Base-by-base conservation (phyloP, 2,797 vertebrate species). In the Peromyscus eremicus region DNA sequence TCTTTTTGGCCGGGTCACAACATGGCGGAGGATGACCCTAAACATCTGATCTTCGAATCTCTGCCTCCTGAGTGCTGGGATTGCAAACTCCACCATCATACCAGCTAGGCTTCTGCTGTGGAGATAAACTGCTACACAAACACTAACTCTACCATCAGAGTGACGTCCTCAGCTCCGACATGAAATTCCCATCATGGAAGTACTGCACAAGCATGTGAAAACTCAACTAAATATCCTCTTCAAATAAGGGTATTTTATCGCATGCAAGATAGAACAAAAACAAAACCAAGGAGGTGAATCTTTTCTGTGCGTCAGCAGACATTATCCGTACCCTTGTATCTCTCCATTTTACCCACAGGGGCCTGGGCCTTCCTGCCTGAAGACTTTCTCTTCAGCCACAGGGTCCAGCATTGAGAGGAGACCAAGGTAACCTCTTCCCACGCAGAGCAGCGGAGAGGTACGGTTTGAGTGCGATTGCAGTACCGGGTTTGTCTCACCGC, bases 391-490 rank as follows among this genome's bases (percentile, higher is more conserved):
- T 43, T 75, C 0, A 9, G 66, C 34, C 79, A 1, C 83, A 16
- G 37, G 37, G 13, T 11, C 16, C 0, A 0, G n/a, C 32, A 3
- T 2, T 3, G 16, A 68, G 11, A 68, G 55, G 55, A 60, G 21
- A 43, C 57, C 10, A 9, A 32, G 25, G 11, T 40, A 49, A 2
- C 40, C 5, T 2, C 8, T 85, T 23, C 19, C 19, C 16, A n/a
- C 19, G 0, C 7, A 1, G 52, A 40, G 37, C 16, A 0, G 12
- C 1, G 1, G 27, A 29, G 62, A 14, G 55, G 37, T n/a, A 5
- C 9, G 1, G 11, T 5, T n/a, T 32, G 5, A 46, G 75, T 32
- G 46, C 29, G 6, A 11, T 14, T 14, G 0, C 10, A 23, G 0
- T n/a, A 19, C 8, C 6, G 11, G 23, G 57, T 49, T 29, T 4